A percentile compares a stretch with the other conserved stretches of the same genome.
Conservation (phyloP, 2,113 vertebrate species). For the Podarcis muralis region DNA sequence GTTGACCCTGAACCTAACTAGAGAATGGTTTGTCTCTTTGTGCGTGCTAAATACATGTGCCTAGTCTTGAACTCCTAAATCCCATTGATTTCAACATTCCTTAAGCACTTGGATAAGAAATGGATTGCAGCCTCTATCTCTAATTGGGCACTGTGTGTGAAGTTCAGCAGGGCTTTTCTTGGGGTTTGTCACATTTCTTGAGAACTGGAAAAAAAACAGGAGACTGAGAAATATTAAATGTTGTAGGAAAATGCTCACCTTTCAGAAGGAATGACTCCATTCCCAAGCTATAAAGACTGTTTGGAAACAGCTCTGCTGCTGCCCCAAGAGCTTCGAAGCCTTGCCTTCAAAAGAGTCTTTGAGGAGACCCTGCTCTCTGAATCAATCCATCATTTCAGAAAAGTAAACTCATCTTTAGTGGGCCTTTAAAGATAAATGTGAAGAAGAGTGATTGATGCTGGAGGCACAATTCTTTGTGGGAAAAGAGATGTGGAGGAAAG, state of each 20-base stretch:
- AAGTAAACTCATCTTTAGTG: conserved; percentile 12
- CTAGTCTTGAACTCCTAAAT: neutral
- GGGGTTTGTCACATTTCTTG: neutral
- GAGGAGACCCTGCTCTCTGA: neutral
- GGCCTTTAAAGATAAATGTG: conserved; percentile 12
- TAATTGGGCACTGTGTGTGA: too few species aligned
- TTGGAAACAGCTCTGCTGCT: neutral
- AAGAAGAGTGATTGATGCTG: neutral
- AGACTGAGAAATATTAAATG: neutral
- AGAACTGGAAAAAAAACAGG: neutral
- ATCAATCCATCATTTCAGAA: conserved; percentile 11
- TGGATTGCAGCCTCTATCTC: too few species aligned
- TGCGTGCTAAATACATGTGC: neutral
- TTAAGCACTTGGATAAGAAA: too few species aligned
- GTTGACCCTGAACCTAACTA: too few species aligned
- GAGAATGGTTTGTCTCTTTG: neutral
- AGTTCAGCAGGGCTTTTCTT: too few species aligned
- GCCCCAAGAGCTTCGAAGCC: conserved; percentile 4
- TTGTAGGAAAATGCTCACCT: neutral
- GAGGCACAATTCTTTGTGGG: neutral
- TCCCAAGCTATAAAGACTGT: neutral
- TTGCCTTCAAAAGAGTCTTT: neutral
- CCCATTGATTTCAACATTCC: neutral
- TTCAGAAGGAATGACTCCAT: neutral
- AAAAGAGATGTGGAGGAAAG: too few species aligned